Evolutionary conservation across 2,888 invertebrate species (phyloP).

Genomic region (Hecatera dysodea): DNA sequence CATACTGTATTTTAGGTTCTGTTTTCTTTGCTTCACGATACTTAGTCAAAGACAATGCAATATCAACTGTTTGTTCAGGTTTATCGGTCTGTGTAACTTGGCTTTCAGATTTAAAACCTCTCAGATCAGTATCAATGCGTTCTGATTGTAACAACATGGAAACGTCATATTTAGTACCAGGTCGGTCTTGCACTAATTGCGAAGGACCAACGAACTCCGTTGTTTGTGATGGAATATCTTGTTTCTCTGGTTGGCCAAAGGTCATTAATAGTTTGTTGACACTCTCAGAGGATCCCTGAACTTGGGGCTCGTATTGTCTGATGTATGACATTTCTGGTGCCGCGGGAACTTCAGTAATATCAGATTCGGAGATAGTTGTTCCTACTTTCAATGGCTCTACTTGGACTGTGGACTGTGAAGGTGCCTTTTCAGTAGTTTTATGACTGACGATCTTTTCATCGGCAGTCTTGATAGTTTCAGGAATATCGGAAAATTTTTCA

Average conservation of each 20-base stretch:
- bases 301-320: constrained; percentile 75
- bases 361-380: constrained; percentile 74
- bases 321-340: constrained; percentile 75
- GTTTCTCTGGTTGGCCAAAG: constrained; percentile 78
- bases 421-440: constrained; percentile 67
- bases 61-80: constrained; percentile 78
- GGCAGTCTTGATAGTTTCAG: constrained; percentile 26
- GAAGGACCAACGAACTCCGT: constrained; percentile 52
- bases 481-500: constrained; percentile 29
- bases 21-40: constrained; percentile 69
- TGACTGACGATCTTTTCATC: constrained; percentile 62
- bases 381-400: constrained; percentile 74
- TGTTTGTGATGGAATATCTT: constrained; percentile 74
- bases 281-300: constrained; percentile 74
- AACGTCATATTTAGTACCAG: constrained; percentile 71
- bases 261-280: constrained; percentile 71
- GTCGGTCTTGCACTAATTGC: constrained; percentile 52
- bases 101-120: constrained; percentile 63
- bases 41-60: constrained; percentile 82
- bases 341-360: constrained; percentile 66
- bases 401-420: constrained; percentile 71
- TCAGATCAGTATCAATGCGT: constrained; percentile 75
- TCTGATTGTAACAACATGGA: constrained; percentile 81
- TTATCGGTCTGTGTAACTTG: constrained; percentile 56
- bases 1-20: constrained; percentile 80